Percentiles rank a stretch among this genome's conserved stretches.
phyloP scores from a whole-genome alignment of 2,888 invertebrate species.

The Amblyteles armatorius region DNA sequence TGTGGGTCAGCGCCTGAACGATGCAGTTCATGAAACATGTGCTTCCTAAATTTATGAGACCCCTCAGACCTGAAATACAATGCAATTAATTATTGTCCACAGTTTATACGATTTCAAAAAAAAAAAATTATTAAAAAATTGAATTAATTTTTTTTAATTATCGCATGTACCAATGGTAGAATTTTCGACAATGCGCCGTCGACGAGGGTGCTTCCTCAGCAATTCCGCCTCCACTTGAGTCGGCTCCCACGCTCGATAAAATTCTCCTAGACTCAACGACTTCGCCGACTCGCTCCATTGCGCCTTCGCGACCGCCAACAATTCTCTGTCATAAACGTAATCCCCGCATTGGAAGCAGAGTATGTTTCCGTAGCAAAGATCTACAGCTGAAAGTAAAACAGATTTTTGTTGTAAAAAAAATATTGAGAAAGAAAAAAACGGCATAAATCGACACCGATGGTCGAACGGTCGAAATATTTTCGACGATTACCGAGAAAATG shows the following conservation, averaged over 20 bases:
- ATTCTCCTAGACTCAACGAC: constrained; percentile 82
- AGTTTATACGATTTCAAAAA: background rate
- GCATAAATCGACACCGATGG: background rate
- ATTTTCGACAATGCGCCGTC: constrained; percentile 92
- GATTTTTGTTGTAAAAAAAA: too few species aligned
- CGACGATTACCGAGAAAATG: constrained; percentile 89
- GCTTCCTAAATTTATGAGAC: constrained; percentile 97
- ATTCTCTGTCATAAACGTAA: constrained; percentile 94
- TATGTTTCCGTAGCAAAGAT: constrained; percentile 94
- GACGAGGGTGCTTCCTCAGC: constrained; percentile 90
- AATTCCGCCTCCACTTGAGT: constrained; percentile 91
- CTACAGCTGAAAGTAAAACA: constrained; percentile 87
- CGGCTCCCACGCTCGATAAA: constrained; percentile 90
- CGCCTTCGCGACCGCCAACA: constrained; percentile 81
- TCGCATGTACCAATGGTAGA: constrained; percentile 89
- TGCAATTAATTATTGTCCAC: background rate
- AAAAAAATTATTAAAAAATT: background rate
- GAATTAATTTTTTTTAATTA: background rate
- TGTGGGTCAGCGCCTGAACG: constrained; percentile 96
- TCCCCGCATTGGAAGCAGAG: constrained; percentile 96
- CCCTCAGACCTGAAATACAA: constrained; percentile 90
- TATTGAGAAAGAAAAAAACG: background rate
- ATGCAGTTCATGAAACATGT: constrained; percentile 99
- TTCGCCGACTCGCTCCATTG: constrained; percentile 84
- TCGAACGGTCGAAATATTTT: background rate